Conservation (phyloP, 37 sponge, comb jelly and placozoan genomes). For the Cliona cf. orientalis region DNA sequence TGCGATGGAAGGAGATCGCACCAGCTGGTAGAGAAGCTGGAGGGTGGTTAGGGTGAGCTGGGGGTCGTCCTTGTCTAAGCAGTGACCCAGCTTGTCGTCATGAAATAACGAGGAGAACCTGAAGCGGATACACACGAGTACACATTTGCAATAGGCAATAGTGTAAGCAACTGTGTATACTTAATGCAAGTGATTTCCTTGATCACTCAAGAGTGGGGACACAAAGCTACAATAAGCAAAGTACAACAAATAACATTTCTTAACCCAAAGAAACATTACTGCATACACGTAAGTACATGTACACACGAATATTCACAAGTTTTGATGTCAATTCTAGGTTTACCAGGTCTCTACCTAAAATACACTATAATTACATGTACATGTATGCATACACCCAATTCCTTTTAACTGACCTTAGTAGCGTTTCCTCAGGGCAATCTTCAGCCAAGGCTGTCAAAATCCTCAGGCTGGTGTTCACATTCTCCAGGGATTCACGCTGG, state of each 20-base stretch:
- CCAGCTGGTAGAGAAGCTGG: slow-evolving; percentile 25
- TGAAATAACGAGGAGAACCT: slow-evolving; percentile 32
- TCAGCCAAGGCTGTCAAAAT: slow-evolving; percentile 22
- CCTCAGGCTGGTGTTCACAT: slow-evolving; percentile 5
- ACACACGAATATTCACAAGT: too few species aligned
- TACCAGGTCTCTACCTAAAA: too few species aligned
- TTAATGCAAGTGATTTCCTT: too few species aligned
- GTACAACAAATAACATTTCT: not conserved
- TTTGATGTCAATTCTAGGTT: too few species aligned
- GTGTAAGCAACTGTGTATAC: too few species aligned
- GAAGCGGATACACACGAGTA: too few species aligned
- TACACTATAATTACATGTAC: too few species aligned
- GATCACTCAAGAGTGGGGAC: too few species aligned
- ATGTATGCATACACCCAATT: too few species aligned
- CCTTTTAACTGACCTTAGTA: slow-evolving; percentile 1
- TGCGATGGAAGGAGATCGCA: slow-evolving; percentile 6
- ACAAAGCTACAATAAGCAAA: not conserved
- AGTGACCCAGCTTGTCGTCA: slow-evolving; percentile 16
- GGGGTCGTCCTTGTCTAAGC: slow-evolving; percentile 51
- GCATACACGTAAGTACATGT: not conserved
- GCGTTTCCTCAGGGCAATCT: slow-evolving; percentile 16
- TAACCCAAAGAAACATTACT: not conserved
- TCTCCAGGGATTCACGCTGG: slow-evolving; percentile 30
- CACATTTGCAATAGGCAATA: too few species aligned
- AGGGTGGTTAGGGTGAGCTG: slow-evolving; percentile 17